Base-by-base conservation (phyloP, 2,797 vertebrate genomes). In the Ambastaia sidthimunki region DNA sequence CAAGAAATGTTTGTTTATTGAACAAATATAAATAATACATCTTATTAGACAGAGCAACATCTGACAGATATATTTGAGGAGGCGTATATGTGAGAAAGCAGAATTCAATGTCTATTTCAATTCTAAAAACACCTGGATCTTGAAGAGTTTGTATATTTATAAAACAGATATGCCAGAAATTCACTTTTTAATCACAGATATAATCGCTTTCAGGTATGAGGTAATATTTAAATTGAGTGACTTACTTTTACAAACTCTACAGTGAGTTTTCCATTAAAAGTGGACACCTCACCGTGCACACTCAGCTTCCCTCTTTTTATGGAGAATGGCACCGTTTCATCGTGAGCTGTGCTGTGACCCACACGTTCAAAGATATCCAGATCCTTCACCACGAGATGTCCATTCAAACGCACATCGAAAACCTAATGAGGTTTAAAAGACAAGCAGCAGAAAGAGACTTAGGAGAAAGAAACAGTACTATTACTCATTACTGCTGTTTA, bases 231-330 rank as follows among this genome's bases (percentile, higher is more conserved):
- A 3, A 63, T 3, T 25, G 23, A 0, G 11, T 11, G 4, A 57
- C 21, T 92, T 92, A 99, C 98, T 96, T 99, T 99, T 70, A 99
- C 97, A 90, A 99, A 99, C 87, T 99, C 98, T 76, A 98, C 96
- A 28, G 91, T 92, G 75, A 99, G 97, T 83, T 98, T 99, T 80
- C 97, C 95, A 0, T 98, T 98, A 91, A 98, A 99, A 0, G 98
- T 99, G 41, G 98, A 99, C 76, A 99, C 98, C 88, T 98, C 97
- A 21, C 95, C 96, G 74, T 96, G 94, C 60, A 99, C 97, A 1
- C 96, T 99, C 85, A 99, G 94, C 83, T 99, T 99, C 78, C 98
- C 98, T 76, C 97, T 95, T 80, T 93, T 93, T 86, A 99, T 96
- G 71, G 95, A 96, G 90, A 99, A 96, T 28, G 97, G 88, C 84